A percentile compares a stretch with the other conserved stretches of the same genome.
Evolutionary conservation across 2,797 vertebrate genomes (phyloP).

Genomic region (Catharus ustulatus): DNA sequence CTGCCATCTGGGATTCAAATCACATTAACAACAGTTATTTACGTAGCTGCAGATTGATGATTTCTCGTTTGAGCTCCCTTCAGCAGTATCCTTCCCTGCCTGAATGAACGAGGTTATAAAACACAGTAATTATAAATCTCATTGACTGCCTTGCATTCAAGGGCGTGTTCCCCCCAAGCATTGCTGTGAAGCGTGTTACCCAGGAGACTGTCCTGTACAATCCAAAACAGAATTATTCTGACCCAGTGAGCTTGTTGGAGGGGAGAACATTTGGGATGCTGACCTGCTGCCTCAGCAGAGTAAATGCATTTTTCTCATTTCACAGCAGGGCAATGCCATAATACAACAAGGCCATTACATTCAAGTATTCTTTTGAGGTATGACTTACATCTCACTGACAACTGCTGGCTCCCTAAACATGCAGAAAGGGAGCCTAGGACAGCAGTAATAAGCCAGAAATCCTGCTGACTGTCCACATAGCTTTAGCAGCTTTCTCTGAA

Average conservation of each 20-base stretch:
- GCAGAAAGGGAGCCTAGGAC: neutral
- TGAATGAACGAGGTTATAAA: conserved; percentile 48
- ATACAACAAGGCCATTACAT: neutral
- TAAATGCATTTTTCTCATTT: conserved; percentile 47
- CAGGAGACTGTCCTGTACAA: conserved; percentile 40
- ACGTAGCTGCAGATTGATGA: neutral
- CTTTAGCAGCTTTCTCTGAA: conserved; percentile 1
- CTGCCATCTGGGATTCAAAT: neutral
- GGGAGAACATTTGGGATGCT: conserved; percentile 37
- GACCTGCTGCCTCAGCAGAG: conserved; percentile 10
- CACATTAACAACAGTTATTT: neutral
- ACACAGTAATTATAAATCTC: conserved; percentile 56
- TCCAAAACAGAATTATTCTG: conserved; percentile 49
- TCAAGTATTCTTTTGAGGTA: conserved; percentile 20
- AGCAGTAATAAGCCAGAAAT: neutral
- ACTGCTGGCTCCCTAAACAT: neutral
- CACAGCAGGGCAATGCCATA: neutral
- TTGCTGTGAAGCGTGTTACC: conserved; percentile 35
- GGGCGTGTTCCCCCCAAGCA: conserved; percentile 21
- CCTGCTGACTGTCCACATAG: neutral
- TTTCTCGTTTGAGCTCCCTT: conserved; percentile 8
- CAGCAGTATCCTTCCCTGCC: conserved; percentile 8
- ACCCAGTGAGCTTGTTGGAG: conserved; percentile 32
- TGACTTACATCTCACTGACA: conserved; percentile 10
- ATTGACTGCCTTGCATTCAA: conserved; percentile 52